phyloP scores from a whole-genome alignment of 2,113 vertebrate species.

The Mastomys coucha region DNA sequence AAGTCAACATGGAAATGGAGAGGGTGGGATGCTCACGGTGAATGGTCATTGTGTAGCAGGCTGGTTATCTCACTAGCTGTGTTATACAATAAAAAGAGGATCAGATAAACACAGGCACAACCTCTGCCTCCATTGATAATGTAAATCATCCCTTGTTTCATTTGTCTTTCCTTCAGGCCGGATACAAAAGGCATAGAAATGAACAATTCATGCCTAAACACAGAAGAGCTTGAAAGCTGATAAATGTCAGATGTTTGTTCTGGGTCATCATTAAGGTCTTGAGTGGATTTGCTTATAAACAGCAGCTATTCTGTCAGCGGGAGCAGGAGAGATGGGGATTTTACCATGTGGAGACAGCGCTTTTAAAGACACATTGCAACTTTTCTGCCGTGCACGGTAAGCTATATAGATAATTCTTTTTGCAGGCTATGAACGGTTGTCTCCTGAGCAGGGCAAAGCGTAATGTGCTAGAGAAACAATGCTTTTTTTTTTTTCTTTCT shows the following conservation, averaged over 20 bases:
- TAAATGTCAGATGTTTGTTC: slow-evolving; percentile 85
- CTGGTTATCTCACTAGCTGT: slow-evolving; percentile 79
- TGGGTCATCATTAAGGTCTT: slow-evolving; percentile 79
- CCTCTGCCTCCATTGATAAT: slow-evolving; percentile 85
- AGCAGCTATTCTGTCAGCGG: slow-evolving; percentile 73
- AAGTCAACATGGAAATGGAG: slow-evolving; percentile 73
- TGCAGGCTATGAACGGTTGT: slow-evolving; percentile 67
- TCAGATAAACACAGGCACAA: slow-evolving; percentile 86
- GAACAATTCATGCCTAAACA: slow-evolving; percentile 88
- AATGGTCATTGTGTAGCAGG: slow-evolving; percentile 72
- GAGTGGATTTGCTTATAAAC: slow-evolving; percentile 83
- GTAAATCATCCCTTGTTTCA: slow-evolving; percentile 83
- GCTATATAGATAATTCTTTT: slow-evolving; percentile 78
- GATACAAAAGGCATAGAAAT: slow-evolving; percentile 86
- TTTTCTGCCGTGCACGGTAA: slow-evolving; percentile 70
- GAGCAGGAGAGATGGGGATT: slow-evolving; percentile 56
- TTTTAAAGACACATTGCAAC: slow-evolving; percentile 79
- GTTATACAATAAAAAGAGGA: slow-evolving; percentile 82
- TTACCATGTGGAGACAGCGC: slow-evolving; percentile 56
- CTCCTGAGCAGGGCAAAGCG: slow-evolving; percentile 73
- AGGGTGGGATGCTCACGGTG: slow-evolving; percentile 61
- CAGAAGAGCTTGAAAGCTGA: slow-evolving; percentile 81
- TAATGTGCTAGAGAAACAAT: slow-evolving; percentile 77
- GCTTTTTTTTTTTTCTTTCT: too few species aligned
- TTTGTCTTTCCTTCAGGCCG: slow-evolving; percentile 86